Base-by-base conservation (phyloP, 1,140 invertebrate species). In the Heliconius nattereri region DNA sequence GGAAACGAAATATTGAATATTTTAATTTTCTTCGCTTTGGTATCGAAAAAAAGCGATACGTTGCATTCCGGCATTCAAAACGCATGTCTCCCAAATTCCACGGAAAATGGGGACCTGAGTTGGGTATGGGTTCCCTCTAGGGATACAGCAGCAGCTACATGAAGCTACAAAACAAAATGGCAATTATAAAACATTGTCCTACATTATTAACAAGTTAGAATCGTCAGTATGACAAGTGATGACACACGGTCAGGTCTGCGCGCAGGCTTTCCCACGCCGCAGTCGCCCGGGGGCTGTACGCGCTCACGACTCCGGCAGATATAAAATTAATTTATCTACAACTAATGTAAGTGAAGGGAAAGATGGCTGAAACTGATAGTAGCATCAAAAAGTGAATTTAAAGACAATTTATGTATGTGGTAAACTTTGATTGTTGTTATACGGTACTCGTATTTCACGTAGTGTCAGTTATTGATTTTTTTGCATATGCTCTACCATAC, bases 251-350 rank as follows among this genome's bases (percentile, higher is more conserved):
- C 66, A 72, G 75, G 75, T 75, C 85, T 85, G 79, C 80, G 85
- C 80, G 49, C 76, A 72, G 66, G 75, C 84, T 85, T 88, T 93
- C 92, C 92, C 92, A 93, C 92, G 90, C 83, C 85, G 86, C 80
- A 75, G 84, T 84, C 85, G 91, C 92, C 92, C 89, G 90, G 89
- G 82, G 91, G 89, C 90, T 86, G 72, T 81, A 75, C 85, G 86
- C 82, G 88, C 84, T 80, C 91, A 92, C 91, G 91, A 92, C 91
- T 87, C 79, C 71, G 83, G 83, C 84, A 89, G 88, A 91, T 91
- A 93, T 91, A 91, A 92, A 91, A 93, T 93, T 93, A 92, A 93
- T 93, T 92, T 93, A 93, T 92, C 91, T 92, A 91, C 87, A 89
- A 89, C 84, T 90, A 83, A 84, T 86, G 82, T 78, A 81, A 83